Percentiles rank a stretch among this genome's conserved stretches.
Conservation (phyloP, 2,113 vertebrate species). For the Pygoscelis adeliae region DNA sequence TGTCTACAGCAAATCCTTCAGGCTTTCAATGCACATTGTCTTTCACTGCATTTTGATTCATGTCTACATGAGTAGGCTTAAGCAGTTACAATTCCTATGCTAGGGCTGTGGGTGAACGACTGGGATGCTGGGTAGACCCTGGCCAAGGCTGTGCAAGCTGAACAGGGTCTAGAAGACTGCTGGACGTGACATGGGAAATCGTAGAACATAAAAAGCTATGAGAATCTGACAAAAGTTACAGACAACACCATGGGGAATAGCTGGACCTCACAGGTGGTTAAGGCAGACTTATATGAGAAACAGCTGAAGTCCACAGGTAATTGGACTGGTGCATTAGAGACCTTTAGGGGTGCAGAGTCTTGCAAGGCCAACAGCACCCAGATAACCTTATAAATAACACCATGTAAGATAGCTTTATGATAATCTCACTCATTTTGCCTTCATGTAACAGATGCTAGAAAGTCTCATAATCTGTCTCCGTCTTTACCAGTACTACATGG, state of each 20-base stretch:
- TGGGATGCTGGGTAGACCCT: neutral
- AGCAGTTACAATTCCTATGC: neutral
- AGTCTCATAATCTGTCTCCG: neutral
- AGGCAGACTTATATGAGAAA: neutral
- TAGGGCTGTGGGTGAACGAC: accelerated
- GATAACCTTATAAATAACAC: neutral
- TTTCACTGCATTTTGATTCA: neutral
- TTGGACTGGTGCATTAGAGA: neutral
- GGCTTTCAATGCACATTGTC: neutral
- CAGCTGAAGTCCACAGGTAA: neutral
- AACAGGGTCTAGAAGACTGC: neutral
- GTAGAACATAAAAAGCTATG: accelerated
- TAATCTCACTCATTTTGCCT: neutral
- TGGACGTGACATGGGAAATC: accelerated
- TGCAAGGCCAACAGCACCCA: neutral
- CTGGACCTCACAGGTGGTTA: neutral
- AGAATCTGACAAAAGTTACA: neutral
- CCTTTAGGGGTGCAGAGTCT: neutral
- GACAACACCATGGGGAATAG: neutral
- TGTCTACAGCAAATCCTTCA: neutral
- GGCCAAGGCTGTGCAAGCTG: neutral
- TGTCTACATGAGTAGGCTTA: neutral
- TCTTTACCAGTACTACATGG: neutral
- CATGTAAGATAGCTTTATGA: neutral
- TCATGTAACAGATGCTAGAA: neutral